These are phyloP conservation scores for Siphonodentalium dalli DNA, from an alignment of 2,888 invertebrate genomes.

Conservation along the genomic window DNA sequence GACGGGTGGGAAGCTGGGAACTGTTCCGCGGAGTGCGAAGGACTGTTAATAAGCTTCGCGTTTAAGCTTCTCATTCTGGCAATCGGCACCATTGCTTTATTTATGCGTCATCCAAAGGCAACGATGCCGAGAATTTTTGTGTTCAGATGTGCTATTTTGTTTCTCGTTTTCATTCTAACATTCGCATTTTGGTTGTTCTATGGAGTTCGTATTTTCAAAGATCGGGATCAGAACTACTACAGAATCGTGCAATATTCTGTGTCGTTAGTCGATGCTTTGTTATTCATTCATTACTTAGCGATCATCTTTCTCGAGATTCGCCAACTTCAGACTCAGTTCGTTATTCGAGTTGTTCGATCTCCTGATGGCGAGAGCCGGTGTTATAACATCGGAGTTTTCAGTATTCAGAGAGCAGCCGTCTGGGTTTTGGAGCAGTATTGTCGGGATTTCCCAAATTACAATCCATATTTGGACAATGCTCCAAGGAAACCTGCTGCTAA, in stretches of 20 bases:
- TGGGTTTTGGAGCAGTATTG: slow-evolving; percentile 95
- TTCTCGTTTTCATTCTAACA: slow-evolving; percentile 87
- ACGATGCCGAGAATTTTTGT: slow-evolving; percentile 91
- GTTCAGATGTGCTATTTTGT: slow-evolving; percentile 86
- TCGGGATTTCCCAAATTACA: slow-evolving; percentile 92
- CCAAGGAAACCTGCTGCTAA: slow-evolving; percentile 47
- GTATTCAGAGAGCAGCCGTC: slow-evolving; percentile 93
- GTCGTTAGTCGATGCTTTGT: slow-evolving; percentile 88
- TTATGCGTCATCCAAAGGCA: slow-evolving; percentile 82
- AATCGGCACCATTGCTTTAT: slow-evolving; percentile 91
- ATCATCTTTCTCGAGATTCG: slow-evolving; percentile 92
- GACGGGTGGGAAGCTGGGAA: slow-evolving; percentile 62
- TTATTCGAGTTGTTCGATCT: slow-evolving; percentile 79
- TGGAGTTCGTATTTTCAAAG: slow-evolving; percentile 78
- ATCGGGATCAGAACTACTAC: slow-evolving; percentile 71
- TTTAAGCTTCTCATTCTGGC: slow-evolving; percentile 89
- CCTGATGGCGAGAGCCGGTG: slow-evolving; percentile 93
- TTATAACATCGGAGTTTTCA: slow-evolving; percentile 75
- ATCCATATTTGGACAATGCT: slow-evolving; percentile 76
- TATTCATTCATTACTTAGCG: slow-evolving; percentile 93
- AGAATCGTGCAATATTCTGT: slow-evolving; percentile 90
- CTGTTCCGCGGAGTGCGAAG: slow-evolving; percentile 71
- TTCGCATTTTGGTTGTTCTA: slow-evolving; percentile 99
- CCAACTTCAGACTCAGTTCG: slow-evolving; percentile 86
- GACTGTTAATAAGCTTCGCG: slow-evolving; percentile 86